phyloP scores from a whole-genome alignment of 2,113 vertebrate genomes.

The Planiliza haematocheilus region DNA sequence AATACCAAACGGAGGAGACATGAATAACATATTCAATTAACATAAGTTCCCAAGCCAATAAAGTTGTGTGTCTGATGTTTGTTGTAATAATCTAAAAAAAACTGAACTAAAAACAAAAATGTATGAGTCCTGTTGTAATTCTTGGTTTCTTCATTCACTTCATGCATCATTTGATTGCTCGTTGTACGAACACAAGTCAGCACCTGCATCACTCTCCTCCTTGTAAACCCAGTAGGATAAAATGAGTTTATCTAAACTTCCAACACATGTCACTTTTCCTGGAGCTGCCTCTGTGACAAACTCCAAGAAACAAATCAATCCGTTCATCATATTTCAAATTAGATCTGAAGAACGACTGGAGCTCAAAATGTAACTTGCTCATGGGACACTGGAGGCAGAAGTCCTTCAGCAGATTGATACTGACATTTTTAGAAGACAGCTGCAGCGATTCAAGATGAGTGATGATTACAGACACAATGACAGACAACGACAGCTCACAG shows the following conservation, averaged over 20 bases:
- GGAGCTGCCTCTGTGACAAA: conserved; percentile 13
- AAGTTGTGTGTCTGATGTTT: background rate
- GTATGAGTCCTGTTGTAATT: background rate
- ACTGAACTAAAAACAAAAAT: too few species aligned
- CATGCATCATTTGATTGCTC: conserved; percentile 5
- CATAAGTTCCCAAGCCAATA: too few species aligned
- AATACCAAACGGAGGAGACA: background rate
- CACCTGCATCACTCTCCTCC: conserved; percentile 1
- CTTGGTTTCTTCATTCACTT: background rate
- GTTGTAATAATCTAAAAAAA: background rate
- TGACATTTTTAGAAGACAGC: conserved; percentile 22
- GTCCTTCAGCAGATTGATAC: conserved; percentile 17
- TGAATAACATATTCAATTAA: background rate
- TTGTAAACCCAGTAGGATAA: background rate
- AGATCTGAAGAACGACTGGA: conserved; percentile 19
- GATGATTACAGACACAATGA: conserved; percentile 24
- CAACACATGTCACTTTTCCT: conserved; percentile 3
- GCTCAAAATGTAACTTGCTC: conserved; percentile 16
- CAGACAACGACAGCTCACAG: conserved; percentile 9
- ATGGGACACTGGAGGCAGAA: conserved; percentile 1
- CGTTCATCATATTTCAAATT: conserved; percentile 9
- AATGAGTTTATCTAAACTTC: background rate
- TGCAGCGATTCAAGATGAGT: conserved; percentile 15
- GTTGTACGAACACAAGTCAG: background rate
- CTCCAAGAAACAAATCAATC: conserved; percentile 13